A percentile compares a stretch with the other conserved stretches of the same genome.
Evolutionary conservation across 2,797 vertebrate genomes (phyloP).

Genomic region (Microctenopoma stevenorrisi): DNA sequence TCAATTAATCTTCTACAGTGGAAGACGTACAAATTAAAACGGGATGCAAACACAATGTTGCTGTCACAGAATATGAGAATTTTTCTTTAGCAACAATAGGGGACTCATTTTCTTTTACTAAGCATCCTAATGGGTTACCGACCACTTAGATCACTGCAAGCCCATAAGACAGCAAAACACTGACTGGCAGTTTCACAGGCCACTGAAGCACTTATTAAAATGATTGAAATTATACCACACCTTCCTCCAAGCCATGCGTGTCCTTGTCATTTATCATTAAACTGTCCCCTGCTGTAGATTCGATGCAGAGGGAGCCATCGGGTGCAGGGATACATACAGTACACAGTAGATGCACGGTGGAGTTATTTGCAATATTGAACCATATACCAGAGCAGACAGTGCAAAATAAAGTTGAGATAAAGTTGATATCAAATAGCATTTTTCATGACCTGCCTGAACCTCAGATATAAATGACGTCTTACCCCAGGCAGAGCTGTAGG

Average conservation of each 20-base stretch:
- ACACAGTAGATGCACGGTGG: neutral
- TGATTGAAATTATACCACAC: conserved; percentile 44
- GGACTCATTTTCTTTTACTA: conserved; percentile 1
- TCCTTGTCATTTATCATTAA: conserved; percentile 69
- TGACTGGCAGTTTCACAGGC: conserved; percentile 32
- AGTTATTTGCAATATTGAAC: conserved; percentile 3
- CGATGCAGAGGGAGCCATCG: conserved; percentile 7
- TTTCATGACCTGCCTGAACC: conserved; percentile 65
- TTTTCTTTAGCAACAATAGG: conserved; percentile 52
- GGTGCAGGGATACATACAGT: neutral
- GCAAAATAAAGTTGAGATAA: conserved; percentile 29
- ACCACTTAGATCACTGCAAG: conserved; percentile 52
- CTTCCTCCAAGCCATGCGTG: conserved; percentile 52
- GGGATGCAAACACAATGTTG: conserved; percentile 54
- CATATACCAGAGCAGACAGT: conserved; percentile 15
- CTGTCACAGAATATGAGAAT: conserved; percentile 30
- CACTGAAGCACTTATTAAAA: conserved; percentile 46
- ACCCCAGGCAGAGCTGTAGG: conserved; percentile 57
- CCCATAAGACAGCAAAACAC: conserved; percentile 22
- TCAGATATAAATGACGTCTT: conserved; percentile 48
- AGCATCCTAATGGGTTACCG: conserved; percentile 50
- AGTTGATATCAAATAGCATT: conserved; percentile 64
- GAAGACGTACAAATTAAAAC: conserved; percentile 63
- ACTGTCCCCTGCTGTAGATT: conserved; percentile 12
- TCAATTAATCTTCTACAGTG: conserved; percentile 70